Conservation (phyloP, 2,113 vertebrate species). For the Chaetura pelagica region DNA sequence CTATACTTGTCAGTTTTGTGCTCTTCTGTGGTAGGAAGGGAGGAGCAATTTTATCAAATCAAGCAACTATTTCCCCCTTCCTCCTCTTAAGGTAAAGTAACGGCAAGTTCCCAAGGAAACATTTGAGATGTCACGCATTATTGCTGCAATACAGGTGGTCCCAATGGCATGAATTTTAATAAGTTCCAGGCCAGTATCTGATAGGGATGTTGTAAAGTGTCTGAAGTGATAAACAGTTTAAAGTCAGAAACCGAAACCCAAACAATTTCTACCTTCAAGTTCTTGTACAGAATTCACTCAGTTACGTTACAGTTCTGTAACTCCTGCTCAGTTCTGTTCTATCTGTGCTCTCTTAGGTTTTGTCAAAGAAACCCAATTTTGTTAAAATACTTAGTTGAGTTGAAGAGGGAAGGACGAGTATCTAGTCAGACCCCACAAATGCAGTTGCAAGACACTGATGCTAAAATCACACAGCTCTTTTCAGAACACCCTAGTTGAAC, state of each 20-base stretch:
- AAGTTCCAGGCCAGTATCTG: neutral
- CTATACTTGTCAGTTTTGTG: neutral
- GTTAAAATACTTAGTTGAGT: neutral
- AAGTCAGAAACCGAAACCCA: neutral
- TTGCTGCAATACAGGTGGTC: neutral
- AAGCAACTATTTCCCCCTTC: no score
- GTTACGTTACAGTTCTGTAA: neutral
- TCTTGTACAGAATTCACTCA: neutral
- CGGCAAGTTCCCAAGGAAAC: neutral
- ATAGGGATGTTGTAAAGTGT: neutral
- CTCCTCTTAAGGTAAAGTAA: neutral
- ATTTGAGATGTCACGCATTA: neutral
- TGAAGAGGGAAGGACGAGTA: neutral
- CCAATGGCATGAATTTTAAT: neutral
- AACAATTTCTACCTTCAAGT: neutral
- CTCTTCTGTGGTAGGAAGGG: accelerated
- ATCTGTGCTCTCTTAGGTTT: neutral
- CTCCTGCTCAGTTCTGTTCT: neutral
- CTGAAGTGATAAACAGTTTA: neutral
- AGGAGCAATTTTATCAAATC: neutral
- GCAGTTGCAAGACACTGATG: neutral
- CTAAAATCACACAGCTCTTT: neutral
- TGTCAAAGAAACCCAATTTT: neutral
- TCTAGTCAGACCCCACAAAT: neutral
- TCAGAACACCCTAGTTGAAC: neutral